Conservation (phyloP, 1,140 invertebrate species). For the Cecropterus lyciades region DNA sequence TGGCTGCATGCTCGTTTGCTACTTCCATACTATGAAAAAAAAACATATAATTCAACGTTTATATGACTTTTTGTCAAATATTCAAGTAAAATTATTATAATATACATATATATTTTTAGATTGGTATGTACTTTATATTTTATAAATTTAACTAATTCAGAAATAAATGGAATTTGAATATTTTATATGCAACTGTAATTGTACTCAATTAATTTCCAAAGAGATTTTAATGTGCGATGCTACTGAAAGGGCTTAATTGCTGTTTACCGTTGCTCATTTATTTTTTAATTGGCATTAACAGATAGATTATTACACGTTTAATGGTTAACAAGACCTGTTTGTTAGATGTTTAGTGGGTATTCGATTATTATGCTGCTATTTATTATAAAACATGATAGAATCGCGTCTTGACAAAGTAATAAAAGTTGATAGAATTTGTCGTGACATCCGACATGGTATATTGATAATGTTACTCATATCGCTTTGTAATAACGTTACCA, state of each 20-base stretch:
- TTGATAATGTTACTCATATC: too few species aligned
- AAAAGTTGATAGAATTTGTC: too few species aligned
- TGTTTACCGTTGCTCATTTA: slow-evolving; percentile 21
- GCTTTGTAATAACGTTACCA: too few species aligned
- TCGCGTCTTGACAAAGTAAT: too few species aligned
- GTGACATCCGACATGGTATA: too few species aligned
- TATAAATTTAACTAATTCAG: slow-evolving; percentile 40
- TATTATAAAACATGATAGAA: background rate
- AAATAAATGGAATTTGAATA: slow-evolving; percentile 19
- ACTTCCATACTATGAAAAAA: too few species aligned
- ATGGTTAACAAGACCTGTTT: background rate
- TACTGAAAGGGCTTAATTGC: slow-evolving; percentile 23
- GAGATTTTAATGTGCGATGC: slow-evolving; percentile 20
- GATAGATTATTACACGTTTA: background rate
- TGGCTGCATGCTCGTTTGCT: too few species aligned
- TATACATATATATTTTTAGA: too few species aligned
- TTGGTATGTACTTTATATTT: slow-evolving; percentile 17
- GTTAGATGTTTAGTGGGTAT: background rate
- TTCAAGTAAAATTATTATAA: too few species aligned
- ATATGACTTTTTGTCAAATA: too few species aligned
- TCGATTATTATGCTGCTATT: background rate
- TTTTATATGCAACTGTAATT: slow-evolving; percentile 18
- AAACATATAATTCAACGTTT: too few species aligned
- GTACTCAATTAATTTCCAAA: slow-evolving; percentile 18
- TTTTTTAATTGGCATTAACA: slow-evolving; percentile 35